These are phyloP conservation scores for Calameuta filiformis DNA, from an alignment of 2,888 invertebrate genomes.

Conservation along the genomic window DNA sequence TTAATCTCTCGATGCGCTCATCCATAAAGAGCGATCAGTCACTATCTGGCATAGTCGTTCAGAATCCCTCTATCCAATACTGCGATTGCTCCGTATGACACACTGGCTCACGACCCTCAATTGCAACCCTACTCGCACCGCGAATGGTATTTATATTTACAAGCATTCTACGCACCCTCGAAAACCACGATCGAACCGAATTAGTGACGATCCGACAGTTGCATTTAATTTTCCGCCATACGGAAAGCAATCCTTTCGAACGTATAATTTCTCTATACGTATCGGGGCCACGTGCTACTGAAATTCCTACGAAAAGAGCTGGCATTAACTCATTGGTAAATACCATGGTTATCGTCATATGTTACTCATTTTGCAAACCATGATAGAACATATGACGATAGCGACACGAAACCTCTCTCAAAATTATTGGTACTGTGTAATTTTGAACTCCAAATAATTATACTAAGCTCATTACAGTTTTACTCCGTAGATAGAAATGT, in stretches of 20 bases:
- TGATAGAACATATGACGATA: not conserved
- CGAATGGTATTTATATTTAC: slow-evolving; percentile 43
- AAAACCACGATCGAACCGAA: slow-evolving; percentile 33
- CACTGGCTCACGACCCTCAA: slow-evolving; percentile 37
- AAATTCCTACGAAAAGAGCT: slow-evolving; percentile 44
- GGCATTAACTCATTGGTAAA: slow-evolving; percentile 14
- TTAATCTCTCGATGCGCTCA: slow-evolving; percentile 12
- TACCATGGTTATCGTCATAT: slow-evolving; percentile 47
- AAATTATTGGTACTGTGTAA: not conserved
- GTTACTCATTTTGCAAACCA: slow-evolving; percentile 22
- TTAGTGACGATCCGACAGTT: slow-evolving; percentile 41
- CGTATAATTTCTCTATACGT: slow-evolving; percentile 17
- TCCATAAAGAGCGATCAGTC: slow-evolving; percentile 49
- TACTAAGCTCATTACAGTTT: not conserved
- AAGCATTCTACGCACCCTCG: slow-evolving; percentile 40
- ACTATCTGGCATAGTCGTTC: slow-evolving; percentile 38
- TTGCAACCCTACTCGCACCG: slow-evolving; percentile 23
- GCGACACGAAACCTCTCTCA: not conserved
- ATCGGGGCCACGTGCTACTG: slow-evolving; percentile 21
- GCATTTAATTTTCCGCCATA: slow-evolving; percentile 44
- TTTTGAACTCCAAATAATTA: not conserved
- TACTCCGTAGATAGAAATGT: not conserved
- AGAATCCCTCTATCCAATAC: slow-evolving; percentile 29
- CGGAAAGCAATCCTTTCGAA: slow-evolving; percentile 37
- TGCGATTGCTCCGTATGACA: slow-evolving; percentile 37